Evolutionary conservation across 2,113 vertebrate genomes (phyloP).

Genomic region (Odontesthes bonariensis): DNA sequence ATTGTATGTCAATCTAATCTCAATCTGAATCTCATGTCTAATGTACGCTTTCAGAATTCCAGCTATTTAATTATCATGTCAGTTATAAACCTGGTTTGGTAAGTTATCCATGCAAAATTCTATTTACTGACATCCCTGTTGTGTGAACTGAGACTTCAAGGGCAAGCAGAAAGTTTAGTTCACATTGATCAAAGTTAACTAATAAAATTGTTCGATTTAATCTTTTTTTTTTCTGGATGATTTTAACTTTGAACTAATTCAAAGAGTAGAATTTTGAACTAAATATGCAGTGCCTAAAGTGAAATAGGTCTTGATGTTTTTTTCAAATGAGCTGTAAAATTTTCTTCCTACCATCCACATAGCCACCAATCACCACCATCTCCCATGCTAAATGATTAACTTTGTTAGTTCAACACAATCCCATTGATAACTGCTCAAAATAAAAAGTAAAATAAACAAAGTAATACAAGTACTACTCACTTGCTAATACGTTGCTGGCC

Average conservation of each 20-base stretch:
- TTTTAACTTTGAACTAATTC: too few relatives aligned
- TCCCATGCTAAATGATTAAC: too few relatives aligned
- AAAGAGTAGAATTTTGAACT: too few relatives aligned
- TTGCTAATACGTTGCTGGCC: background rate
- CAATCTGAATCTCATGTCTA: constrained; percentile 3
- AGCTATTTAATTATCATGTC: background rate
- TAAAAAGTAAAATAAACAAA: background rate
- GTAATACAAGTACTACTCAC: background rate
- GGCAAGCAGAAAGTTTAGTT: too few relatives aligned
- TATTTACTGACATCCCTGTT: too few relatives aligned
- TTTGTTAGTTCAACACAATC: background rate
- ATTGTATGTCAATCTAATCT: too few relatives aligned
- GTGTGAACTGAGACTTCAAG: too few relatives aligned
- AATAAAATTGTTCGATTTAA: too few relatives aligned
- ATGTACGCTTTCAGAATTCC: background rate
- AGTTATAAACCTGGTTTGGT: background rate
- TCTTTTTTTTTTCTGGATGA: too few relatives aligned
- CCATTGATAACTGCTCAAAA: background rate
- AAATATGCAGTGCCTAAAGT: too few relatives aligned
- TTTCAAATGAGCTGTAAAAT: background rate
- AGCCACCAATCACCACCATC: too few relatives aligned
- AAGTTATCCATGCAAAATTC: background rate
- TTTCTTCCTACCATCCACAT: background rate
- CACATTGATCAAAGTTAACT: too few relatives aligned
- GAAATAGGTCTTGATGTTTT: background rate